Evolutionary conservation across 2,113 vertebrate species (phyloP).

Genomic region (Nothobranchius furzeri): DNA sequence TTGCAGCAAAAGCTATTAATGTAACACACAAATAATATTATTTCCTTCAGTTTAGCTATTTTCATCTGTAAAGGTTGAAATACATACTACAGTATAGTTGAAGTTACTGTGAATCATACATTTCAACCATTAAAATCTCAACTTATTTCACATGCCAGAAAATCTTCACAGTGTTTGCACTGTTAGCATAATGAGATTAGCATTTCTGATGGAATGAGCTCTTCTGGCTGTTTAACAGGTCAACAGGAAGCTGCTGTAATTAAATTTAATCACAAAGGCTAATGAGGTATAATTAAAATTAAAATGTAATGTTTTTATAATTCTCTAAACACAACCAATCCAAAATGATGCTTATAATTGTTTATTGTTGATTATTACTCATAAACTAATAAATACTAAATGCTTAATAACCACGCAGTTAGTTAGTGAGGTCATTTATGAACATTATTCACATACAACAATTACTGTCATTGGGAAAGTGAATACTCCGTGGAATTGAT

Average conservation of each 20-base stretch:
- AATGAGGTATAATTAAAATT: background rate
- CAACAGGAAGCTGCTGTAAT: conserved; percentile 2
- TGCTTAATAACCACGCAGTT: background rate
- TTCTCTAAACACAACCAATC: background rate
- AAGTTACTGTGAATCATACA: too few relatives aligned
- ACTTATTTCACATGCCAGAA: background rate
- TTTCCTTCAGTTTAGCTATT: too few relatives aligned
- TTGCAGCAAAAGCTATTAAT: too few relatives aligned
- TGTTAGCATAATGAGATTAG: background rate
- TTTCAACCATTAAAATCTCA: too few relatives aligned
- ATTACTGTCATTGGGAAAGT: background rate
- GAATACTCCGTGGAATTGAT: background rate
- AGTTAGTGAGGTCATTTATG: background rate
- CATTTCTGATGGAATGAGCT: background rate
- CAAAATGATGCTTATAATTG: background rate
- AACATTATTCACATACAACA: background rate
- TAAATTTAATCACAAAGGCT: background rate
- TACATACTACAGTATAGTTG: too few relatives aligned
- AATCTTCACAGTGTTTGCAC: background rate
- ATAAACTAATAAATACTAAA: background rate
- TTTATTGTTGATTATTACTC: background rate
- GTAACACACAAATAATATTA: too few relatives aligned
- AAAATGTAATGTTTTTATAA: background rate
- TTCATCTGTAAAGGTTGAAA: too few relatives aligned
- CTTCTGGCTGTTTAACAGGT: background rate